These are phyloP conservation scores for Volucella zonaria DNA, from an alignment of 2,888 invertebrate species.

Conservation along the genomic window DNA sequence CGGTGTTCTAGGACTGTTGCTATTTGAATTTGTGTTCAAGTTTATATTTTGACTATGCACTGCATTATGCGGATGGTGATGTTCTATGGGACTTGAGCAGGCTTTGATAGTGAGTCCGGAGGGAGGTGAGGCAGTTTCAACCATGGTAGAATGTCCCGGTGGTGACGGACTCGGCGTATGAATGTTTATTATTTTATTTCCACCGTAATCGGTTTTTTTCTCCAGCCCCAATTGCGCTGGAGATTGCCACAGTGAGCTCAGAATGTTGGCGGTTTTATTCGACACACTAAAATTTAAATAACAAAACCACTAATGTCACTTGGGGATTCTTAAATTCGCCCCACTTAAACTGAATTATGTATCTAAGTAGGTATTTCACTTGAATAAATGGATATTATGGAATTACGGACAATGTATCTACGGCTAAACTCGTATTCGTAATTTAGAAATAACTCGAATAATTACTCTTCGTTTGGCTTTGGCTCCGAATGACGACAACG, in stretches of 20 bases:
- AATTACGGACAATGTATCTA: constrained; percentile 33
- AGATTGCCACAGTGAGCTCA: constrained; percentile 83
- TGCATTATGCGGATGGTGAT: constrained; percentile 75
- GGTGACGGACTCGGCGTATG: constrained; percentile 80
- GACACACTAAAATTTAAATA: constrained; percentile 24
- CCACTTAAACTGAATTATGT: constrained; percentile 16
- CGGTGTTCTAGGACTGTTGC: constrained; percentile 75
- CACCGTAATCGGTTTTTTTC: constrained; percentile 79
- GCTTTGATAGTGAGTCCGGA: constrained; percentile 79
- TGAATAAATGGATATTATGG: constrained; percentile 2
- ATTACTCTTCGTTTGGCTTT: constrained; percentile 59
- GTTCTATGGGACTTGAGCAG: constrained; percentile 77
- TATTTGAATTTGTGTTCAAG: constrained; percentile 75
- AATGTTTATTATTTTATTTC: constrained; percentile 80
- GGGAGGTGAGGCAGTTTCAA: constrained; percentile 79
- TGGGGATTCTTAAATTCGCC: constrained; percentile 7
- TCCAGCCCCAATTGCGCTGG: constrained; percentile 81
- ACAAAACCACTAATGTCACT: constrained; percentile 47
- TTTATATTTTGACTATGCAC: constrained; percentile 76
- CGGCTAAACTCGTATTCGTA: constrained; percentile 56
- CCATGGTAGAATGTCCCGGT: constrained; percentile 79
- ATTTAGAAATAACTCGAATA: constrained; percentile 35
- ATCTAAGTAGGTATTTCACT: constrained; percentile 11
- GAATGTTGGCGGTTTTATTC: constrained; percentile 78
- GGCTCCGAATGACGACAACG: background rate